These are phyloP conservation scores for Microplitis mediator DNA, from an alignment of 1,140 invertebrate species.

Conservation along the genomic window DNA sequence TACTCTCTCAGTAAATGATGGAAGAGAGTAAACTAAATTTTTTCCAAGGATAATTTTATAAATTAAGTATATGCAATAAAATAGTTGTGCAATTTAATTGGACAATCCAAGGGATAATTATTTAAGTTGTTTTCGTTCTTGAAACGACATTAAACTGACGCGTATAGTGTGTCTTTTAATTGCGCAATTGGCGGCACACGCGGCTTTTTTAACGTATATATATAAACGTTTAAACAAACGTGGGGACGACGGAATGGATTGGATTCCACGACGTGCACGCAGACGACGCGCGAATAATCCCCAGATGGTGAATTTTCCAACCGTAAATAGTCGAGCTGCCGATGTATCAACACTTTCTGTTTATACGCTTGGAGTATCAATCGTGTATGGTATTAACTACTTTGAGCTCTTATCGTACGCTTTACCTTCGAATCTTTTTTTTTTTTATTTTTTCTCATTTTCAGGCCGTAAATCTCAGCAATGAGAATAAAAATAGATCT, in stretches of 20 bases:
- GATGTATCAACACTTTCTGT: slow-evolving; percentile 29
- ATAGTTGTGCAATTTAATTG: no score
- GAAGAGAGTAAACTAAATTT: no score
- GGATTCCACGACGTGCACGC: slow-evolving; percentile 9
- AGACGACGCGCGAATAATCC: background rate
- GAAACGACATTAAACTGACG: background rate
- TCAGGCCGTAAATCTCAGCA: slow-evolving; percentile 3
- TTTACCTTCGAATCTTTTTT: background rate
- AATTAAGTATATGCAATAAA: no score
- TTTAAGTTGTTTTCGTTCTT: slow-evolving; percentile 11
- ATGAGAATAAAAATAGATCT: slow-evolving; percentile 13
- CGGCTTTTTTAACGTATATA: slow-evolving; percentile 3
- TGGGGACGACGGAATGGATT: background rate
- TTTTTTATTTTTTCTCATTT: background rate
- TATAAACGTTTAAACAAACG: background rate
- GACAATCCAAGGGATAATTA: no score
- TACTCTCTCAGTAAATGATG: no score
- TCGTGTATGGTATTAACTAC: slow-evolving; percentile 9
- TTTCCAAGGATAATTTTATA: no score
- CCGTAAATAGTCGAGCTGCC: slow-evolving; percentile 41
- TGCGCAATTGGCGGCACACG: slow-evolving; percentile 22
- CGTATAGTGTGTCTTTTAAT: slow-evolving; percentile 13
- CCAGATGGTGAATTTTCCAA: slow-evolving; percentile 41
- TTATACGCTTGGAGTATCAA: background rate
- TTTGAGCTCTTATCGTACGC: background rate